Conservation (phyloP, 2,113 vertebrate species). For the Cyanistes caeruleus region DNA sequence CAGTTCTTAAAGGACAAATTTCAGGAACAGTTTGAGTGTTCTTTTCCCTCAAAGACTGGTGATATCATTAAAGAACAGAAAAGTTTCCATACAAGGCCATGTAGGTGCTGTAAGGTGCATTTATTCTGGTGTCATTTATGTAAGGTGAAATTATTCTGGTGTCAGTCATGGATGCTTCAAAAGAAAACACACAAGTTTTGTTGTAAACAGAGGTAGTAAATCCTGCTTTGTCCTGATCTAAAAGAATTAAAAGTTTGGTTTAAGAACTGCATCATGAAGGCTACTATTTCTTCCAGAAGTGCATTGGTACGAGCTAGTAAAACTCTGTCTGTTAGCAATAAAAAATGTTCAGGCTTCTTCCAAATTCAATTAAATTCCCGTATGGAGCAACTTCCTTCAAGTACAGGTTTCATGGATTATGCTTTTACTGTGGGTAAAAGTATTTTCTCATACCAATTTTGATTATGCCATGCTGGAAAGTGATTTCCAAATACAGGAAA, state of each 20-base stretch:
- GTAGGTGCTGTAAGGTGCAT: background rate
- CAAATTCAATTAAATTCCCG: background rate
- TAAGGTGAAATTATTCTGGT: background rate
- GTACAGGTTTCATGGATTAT: background rate
- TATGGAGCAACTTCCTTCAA: background rate
- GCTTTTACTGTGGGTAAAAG: background rate
- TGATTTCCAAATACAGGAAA: background rate
- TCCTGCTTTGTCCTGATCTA: background rate
- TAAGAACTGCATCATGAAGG: background rate
- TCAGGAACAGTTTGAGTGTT: rapidly evolving
- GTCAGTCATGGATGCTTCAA: background rate
- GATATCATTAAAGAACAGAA: background rate
- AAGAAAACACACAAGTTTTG: background rate
- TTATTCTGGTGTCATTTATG: background rate
- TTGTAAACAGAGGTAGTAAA: background rate
- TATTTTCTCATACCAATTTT: background rate
- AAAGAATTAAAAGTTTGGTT: background rate
- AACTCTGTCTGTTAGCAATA: background rate
- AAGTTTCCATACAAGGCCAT: background rate
- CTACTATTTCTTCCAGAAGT: background rate
- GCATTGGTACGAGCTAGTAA: background rate
- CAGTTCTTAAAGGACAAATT: background rate
- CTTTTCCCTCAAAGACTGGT: background rate
- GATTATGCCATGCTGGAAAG: background rate
- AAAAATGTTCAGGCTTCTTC: background rate